Evolutionary conservation across 2,797 vertebrate species (phyloP), one percentile per base, ranked within the genome.

Genomic region (Sebastes baramenuke): DNA sequence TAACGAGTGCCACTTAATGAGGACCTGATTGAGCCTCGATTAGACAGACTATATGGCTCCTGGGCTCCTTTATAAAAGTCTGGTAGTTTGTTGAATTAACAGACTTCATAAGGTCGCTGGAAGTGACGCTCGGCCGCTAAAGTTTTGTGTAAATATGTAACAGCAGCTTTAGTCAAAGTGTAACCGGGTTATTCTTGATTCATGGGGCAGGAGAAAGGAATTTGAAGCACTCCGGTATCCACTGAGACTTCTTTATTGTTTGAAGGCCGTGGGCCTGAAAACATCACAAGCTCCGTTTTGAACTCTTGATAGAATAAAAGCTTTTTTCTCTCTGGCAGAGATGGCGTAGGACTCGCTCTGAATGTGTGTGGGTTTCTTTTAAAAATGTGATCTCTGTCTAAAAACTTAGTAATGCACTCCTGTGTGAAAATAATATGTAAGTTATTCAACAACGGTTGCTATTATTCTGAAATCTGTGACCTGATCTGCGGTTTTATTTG

Each of bases 291-390:
- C 16, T n/a, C 24, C 3, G 25, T 42, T 72, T 66, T 80, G 67
- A 84, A 74, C 70, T 72, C 32, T 25, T 25, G 55, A 10, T 2
- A 14, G 73, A 72, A 89, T 84, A 69, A 84, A 85, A 80, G 86
- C 75, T 27, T 49, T 66, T 38, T 0, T 38, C 61, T 67, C 65
- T 79, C 20, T 46, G n/a, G 36, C 55, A 67, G 68, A 59, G 67
- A 64, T 32, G 67, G 84, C 22, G 86, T 85, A 70, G 86, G 83
- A 83, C 6, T 67, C 62, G 0, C 16, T 65, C 52, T 75, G 86
- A 85, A 88, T 88, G 83, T 84, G 81, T 29, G 90, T 87, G 90
- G 89, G 87, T 7, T 70, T 49, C 68, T 77, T 56, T 49, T 2
- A 3, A 14, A 59, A 70, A 67, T 75, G 60, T 18, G 30, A 25